Conservation (phyloP, 1,140 invertebrate genomes). For the Diabrotica undecimpunctata region DNA sequence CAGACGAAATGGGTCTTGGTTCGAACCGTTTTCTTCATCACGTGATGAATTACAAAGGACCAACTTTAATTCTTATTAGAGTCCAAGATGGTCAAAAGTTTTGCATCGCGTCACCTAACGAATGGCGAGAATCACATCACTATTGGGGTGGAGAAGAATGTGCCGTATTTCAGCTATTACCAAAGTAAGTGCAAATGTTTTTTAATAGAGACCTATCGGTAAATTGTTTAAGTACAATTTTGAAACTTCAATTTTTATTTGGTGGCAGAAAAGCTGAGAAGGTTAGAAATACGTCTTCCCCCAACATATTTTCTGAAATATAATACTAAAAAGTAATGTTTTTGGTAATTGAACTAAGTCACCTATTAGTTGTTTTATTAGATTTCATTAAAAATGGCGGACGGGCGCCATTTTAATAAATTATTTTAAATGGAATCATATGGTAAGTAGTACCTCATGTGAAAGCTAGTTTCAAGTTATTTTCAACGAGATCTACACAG, state of each 20-base stretch:
- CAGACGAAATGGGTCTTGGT: constrained; percentile 77
- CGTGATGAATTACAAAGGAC: constrained; percentile 79
- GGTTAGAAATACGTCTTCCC: no score
- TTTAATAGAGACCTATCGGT: neutral
- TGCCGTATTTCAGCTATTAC: constrained; percentile 73
- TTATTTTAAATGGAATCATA: no score
- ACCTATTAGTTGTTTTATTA: no score
- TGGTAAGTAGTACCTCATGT: no score
- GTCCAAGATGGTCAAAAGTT: constrained; percentile 65
- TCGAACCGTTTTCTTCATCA: constrained; percentile 85
- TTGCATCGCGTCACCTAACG: constrained; percentile 72
- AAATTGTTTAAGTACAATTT: neutral
- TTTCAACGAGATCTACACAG: no score
- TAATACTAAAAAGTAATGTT: no score
- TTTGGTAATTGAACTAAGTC: no score
- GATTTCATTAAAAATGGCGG: no score
- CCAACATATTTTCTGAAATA: no score
- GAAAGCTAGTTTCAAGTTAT: no score
- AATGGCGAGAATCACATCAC: constrained; percentile 81
- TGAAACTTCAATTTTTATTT: neutral
- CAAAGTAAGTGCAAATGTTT: constrained; percentile 57
- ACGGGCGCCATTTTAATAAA: no score
- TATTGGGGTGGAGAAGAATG: constrained; percentile 80
- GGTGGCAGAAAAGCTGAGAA: no score
- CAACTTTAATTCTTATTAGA: constrained; percentile 73